Evolutionary conservation across 2,888 invertebrate species (phyloP), one percentile per base, ranked within the genome.

Genomic region (Acrobeloides nanus): DNA sequence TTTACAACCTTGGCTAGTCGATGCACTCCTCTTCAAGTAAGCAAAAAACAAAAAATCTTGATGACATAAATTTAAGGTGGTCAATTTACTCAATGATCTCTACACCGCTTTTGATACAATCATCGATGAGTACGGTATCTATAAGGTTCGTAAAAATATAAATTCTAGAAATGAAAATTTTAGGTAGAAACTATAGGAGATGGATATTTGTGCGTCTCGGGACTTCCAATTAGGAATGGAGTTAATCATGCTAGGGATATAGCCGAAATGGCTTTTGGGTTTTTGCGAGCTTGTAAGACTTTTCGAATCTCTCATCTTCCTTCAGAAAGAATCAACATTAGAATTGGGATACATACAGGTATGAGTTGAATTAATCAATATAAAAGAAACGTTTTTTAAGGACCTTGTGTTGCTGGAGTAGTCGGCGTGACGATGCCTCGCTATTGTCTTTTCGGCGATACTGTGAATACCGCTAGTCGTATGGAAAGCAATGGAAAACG

Each of bases 401-500:
- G 62, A 7, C 63, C 62, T 10, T 58, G 59, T 46, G 66, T 66
- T 4, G 59, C 65, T 1, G 65, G 65, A 39, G 65, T 65, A 1
- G 65, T 65, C 4, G 65, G 65, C 1, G 24, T 38, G 7, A 34
- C 58, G 17, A 57, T 57, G 57, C 57, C 57, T 8, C 49, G 68
- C 12, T 68, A 69, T 38, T 68, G 68, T 40, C 48, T 68, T 6
- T 68, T 68, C 37, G 68, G 68, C 25, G 68, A 68, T 46, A 60
- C 66, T 5, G 64, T 68, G 12, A 68, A 68, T 42, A 68, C 68
- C 1, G 68, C 68, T 0, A 57, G 59, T 27, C 29, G 68, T 26
- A 69, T 68, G 68, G 68, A 68, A 44, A 58, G 57, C 38, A 64
- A 68, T 41, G 61, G 67, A 34, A 67, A 68, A 53, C 68, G 68